Conservation (phyloP, 1,140 invertebrate species). For the Andricus grossulariae region DNA sequence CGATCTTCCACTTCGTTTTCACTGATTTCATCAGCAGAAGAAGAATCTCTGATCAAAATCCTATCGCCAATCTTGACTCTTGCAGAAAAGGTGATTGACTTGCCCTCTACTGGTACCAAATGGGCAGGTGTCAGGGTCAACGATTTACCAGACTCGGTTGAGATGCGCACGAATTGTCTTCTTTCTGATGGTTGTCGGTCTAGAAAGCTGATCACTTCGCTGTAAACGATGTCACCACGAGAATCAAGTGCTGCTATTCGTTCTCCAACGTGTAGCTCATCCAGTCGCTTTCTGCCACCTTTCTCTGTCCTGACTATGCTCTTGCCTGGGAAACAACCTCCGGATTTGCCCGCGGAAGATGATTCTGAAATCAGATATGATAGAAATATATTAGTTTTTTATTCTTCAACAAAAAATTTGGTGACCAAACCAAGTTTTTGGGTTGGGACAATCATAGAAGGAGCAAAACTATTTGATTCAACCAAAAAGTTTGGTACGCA, state of each 20-base stretch:
- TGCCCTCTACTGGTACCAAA: conserved; percentile 78
- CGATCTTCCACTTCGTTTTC: conserved; percentile 64
- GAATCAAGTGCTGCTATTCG: conserved; percentile 85
- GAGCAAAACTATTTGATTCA: too few species aligned
- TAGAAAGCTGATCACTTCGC: conserved; percentile 92
- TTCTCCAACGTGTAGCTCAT: conserved; percentile 86
- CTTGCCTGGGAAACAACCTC: conserved; percentile 86
- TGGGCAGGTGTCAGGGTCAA: conserved; percentile 92
- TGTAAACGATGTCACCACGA: conserved; percentile 83
- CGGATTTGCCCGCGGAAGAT: conserved; percentile 87
- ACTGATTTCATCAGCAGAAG: conserved; percentile 63
- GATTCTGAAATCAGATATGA: conserved; percentile 86
- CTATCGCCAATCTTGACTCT: conserved; percentile 76
- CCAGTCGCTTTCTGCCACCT: conserved; percentile 76
- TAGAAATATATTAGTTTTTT: too few species aligned
- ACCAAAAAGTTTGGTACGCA: too few species aligned
- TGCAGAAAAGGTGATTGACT: conserved; percentile 78
- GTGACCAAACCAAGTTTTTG: background rate
- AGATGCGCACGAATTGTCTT: conserved; percentile 84
- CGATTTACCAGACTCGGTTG: conserved; percentile 81
- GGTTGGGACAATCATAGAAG: too few species aligned
- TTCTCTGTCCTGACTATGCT: conserved; percentile 78
- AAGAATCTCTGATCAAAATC: conserved; percentile 73
- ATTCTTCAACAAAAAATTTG: background rate
- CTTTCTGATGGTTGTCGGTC: conserved; percentile 84